These are phyloP conservation scores for Schlechtendalia chinensis DNA, from an alignment of 1,140 invertebrate genomes.

Conservation along the genomic window DNA sequence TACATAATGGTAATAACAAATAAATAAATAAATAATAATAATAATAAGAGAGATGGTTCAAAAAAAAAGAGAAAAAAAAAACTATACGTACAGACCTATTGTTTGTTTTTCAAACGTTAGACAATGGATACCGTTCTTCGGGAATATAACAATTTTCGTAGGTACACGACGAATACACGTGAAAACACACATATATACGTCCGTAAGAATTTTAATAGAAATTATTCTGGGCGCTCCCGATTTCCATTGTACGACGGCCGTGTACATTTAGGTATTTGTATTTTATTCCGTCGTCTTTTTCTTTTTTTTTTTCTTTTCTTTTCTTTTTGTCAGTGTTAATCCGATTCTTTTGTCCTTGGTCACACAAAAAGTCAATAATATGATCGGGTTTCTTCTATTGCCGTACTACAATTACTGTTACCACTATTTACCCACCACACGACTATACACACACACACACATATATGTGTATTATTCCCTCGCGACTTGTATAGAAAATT, in stretches of 20 bases:
- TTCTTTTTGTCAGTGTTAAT: slow-evolving; percentile 32
- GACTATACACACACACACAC: neutral
- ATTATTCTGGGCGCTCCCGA: slow-evolving; percentile 49
- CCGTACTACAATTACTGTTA: neutral
- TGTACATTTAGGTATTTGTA: slow-evolving; percentile 49
- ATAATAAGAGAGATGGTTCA: slow-evolving; percentile 20
- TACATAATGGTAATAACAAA: neutral
- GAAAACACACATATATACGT: slow-evolving; percentile 27
- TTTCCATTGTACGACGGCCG: slow-evolving; percentile 37
- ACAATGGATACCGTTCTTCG: slow-evolving; percentile 48
- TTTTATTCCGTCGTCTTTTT: slow-evolving; percentile 26
- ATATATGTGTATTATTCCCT: neutral
- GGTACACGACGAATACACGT: slow-evolving; percentile 29
- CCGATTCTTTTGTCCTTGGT: slow-evolving; percentile 49
- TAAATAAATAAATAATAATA: slow-evolving; percentile 23
- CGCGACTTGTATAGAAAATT: slow-evolving; percentile 29
- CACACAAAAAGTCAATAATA: slow-evolving; percentile 49
- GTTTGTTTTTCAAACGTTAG: slow-evolving; percentile 49
- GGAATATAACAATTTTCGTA: slow-evolving; percentile 45
- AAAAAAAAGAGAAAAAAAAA: neutral
- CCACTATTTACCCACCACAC: no score
- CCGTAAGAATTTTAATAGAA: slow-evolving; percentile 47
- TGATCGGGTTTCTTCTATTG: slow-evolving; percentile 29
- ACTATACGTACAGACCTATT: slow-evolving; percentile 30
- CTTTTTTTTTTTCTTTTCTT: slow-evolving; percentile 31